phyloP scores from a whole-genome alignment of 2,113 vertebrate species.

The Colaptes auratus region DNA sequence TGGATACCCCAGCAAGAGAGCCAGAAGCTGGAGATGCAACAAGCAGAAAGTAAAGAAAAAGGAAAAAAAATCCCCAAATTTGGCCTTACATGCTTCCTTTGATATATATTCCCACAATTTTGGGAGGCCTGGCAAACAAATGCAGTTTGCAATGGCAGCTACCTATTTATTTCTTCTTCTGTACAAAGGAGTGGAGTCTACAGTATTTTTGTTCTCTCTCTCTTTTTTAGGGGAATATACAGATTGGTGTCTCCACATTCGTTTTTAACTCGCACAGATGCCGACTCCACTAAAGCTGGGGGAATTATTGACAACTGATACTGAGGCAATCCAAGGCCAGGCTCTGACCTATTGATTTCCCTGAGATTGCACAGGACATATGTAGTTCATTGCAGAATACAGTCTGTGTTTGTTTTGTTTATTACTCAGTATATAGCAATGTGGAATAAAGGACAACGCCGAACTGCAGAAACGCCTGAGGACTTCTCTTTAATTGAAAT shows the following conservation, averaged over 20 bases:
- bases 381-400: constrained; percentile 11
- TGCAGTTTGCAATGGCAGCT: background rate
- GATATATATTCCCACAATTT: background rate
- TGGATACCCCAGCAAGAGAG: background rate
- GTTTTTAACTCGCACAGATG: background rate
- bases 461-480: constrained; percentile 38
- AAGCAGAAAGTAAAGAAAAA: background rate
- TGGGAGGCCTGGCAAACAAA: background rate
- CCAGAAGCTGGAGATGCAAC: background rate
- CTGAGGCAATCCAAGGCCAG: constrained; percentile 30
- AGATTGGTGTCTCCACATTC: background rate
- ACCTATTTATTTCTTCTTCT: background rate
- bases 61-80: background rate
- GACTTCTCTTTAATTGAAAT: constrained; percentile 71
- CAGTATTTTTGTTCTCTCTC: background rate
- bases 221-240: background rate
- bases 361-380: background rate
- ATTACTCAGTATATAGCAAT: constrained; percentile 59
- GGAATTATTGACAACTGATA: constrained; percentile 31
- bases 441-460: constrained; percentile 20
- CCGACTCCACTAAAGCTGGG: background rate
- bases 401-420: constrained; percentile 60
- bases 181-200: background rate
- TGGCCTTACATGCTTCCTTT: background rate
- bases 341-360: constrained; percentile 59